Percentiles rank a stretch among this genome's conserved stretches.
phyloP scores from a whole-genome alignment of 1,140 invertebrate species.

The Lepidurus arcticus region DNA sequence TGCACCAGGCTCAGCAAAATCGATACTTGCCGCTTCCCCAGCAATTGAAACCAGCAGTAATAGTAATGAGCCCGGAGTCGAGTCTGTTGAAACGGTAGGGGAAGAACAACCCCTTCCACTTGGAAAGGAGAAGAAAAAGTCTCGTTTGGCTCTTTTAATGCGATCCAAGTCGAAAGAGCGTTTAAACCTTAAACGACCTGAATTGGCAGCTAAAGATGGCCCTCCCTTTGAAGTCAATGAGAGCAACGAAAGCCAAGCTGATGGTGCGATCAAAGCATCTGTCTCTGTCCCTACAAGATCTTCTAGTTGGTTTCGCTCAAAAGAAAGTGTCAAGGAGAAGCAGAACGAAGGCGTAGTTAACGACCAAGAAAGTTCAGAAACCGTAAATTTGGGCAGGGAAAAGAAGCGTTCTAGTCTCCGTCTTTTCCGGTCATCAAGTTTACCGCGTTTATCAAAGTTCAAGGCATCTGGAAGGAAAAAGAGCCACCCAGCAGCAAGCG shows the following conservation, averaged over 20 bases:
- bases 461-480: neutral
- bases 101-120: neutral
- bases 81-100: neutral
- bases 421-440: neutral
- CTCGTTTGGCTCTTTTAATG: neutral
- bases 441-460: neutral
- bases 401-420: conserved; percentile 3
- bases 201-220: neutral
- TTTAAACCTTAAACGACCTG: neutral
- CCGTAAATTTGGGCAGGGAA: neutral
- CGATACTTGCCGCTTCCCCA: neutral
- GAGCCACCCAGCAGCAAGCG: neutral
- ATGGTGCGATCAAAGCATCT: neutral
- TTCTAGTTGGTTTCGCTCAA: neutral
- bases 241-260: neutral
- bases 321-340: neutral
- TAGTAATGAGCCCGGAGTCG: neutral
- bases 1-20: neutral
- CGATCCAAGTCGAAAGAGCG: conserved; percentile 17
- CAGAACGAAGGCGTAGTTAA: neutral
- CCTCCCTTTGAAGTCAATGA: neutral
- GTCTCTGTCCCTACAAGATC: neutral
- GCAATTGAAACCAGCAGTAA: neutral
- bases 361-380: neutral
- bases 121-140: neutral